Base-by-base conservation (phyloP, 2,113 vertebrate genomes). In the Cynocephalus volans region DNA sequence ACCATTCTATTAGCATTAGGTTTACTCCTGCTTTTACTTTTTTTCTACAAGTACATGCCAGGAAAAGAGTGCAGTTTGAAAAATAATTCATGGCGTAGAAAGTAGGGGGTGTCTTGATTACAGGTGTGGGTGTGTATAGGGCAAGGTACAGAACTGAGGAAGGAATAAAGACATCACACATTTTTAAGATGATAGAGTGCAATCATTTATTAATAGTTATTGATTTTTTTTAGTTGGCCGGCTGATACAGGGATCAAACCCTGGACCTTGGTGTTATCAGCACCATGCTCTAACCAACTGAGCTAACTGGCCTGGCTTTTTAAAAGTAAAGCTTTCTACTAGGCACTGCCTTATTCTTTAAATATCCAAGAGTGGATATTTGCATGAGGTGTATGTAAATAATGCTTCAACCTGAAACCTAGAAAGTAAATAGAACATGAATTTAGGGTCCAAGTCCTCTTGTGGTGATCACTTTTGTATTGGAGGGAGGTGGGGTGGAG, bases 361-460 rank as follows among this genome's bases (percentile, higher is more conserved):
- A 89, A 52, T 73, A 87, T 77, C 54, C 12, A 82, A 79, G 56
- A 88, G 31, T 67, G 19, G 65, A 23, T 79, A 86, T 88, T 85
- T 96, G 77, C 73, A 56, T 58, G 89, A 97, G 33, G 23, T 58
- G 8, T 86, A 60, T 79, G 41, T 93, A 95, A 88, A 64, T 82
- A 89, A 69, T 52, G 58, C 6, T 56, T 92, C 12, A 23, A 75
- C 15, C 73, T 88, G 80, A 96, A 80, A 81, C 79, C 72, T 65
- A 70, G 36, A 81, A 81, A 84, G 75, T 86, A 90, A 75, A 88
- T 5, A 93, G 70, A 96, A 81, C 36, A 28, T 31, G n/a, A 94
- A 7, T 7, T 4, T 50, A 54, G 69, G 79, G 24, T 86, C 67
- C n/a, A 77, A 91, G 80, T n/a, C 80, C 79, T 85, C 33, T 28